Percentiles rank a stretch among this genome's conserved stretches.
Conservation (phyloP, 1,140 invertebrate genomes). For the Campoletis sonorensis region DNA sequence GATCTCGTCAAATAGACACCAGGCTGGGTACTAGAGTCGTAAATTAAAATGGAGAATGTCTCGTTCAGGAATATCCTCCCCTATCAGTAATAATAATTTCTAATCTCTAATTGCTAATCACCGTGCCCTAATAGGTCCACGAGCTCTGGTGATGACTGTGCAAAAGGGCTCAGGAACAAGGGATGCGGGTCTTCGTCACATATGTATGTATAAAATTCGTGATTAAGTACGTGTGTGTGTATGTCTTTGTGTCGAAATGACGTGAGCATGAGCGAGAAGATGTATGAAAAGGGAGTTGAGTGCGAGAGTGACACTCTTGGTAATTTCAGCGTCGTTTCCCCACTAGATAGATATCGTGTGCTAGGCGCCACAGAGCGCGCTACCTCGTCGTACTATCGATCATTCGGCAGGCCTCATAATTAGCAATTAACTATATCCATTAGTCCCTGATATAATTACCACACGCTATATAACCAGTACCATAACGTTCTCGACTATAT, state of each 20-base stretch:
- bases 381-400: constrained; percentile 73
- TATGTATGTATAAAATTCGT: not conserved
- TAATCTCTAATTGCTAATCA: constrained; percentile 64
- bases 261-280: constrained; percentile 30
- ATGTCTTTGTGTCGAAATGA: constrained; percentile 26
- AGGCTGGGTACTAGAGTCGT: not conserved
- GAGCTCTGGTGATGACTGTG: constrained; percentile 17
- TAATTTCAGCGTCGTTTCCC: constrained; percentile 66
- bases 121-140: constrained; percentile 55
- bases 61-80: not conserved
- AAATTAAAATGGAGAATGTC: not conserved
- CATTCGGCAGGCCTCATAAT: constrained; percentile 77
- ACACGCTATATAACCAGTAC: constrained; percentile 63
- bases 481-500: constrained; percentile 38
- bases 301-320: constrained; percentile 71
- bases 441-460: constrained; percentile 77
- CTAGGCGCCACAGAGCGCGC: constrained; percentile 52
- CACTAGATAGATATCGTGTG: constrained; percentile 45
- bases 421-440: constrained; percentile 78
- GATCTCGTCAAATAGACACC: not conserved
- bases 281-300: constrained; percentile 29
- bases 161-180: not conserved
- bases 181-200: constrained; percentile 12
- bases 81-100: constrained; percentile 59
- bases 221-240: constrained; percentile 1